Evolutionary conservation across 1,140 invertebrate species (phyloP), one percentile per base, ranked within the genome.

Genomic region (Mactra quadrangularis): DNA sequence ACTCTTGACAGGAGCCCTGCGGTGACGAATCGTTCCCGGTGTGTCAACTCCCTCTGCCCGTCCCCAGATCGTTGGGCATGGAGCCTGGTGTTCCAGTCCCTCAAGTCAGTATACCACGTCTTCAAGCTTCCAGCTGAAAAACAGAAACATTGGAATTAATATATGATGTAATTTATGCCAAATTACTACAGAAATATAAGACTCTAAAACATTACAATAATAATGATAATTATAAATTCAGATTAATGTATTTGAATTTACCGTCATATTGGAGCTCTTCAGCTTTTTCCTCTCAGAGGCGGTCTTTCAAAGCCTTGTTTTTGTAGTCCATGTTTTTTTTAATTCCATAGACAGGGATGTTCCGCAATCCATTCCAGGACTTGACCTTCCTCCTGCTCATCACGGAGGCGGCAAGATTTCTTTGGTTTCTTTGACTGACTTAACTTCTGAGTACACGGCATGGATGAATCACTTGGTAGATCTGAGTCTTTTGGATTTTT

Each of bases 1-100:
- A n/a, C n/a, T n/a, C n/a, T n/a, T n/a, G n/a, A n/a, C n/a, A n/a
- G n/a, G n/a, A n/a, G n/a, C n/a, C n/a, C n/a, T n/a, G n/a, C n/a
- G n/a, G n/a, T n/a, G n/a, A n/a, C n/a, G n/a, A n/a, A 55, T 70
- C 50, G n/a, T 53, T 72, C 70, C 19, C 70, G n/a, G 52, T 72
- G 25, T n/a, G 70, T 72, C 22, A 72, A 38, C 3, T 72, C 50
- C 31, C 50, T 72, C n/a, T 35, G 22, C 29, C 47, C 70, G 52
- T 53, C 47, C n/a, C 70, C 70, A 27, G 70, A 72, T 31, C 50
- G 70, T 27, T 31, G 27, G 27, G 70, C 25, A 55, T 72, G 70
- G 27, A 72, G n/a, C n/a, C n/a, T n/a, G n/a, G n/a, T n/a, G n/a
- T n/a, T n/a, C n/a, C n/a, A n/a, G n/a, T n/a, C n/a, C n/a, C n/a